Evolutionary conservation across 2,113 vertebrate genomes (phyloP).

Genomic region (Mola mola): DNA sequence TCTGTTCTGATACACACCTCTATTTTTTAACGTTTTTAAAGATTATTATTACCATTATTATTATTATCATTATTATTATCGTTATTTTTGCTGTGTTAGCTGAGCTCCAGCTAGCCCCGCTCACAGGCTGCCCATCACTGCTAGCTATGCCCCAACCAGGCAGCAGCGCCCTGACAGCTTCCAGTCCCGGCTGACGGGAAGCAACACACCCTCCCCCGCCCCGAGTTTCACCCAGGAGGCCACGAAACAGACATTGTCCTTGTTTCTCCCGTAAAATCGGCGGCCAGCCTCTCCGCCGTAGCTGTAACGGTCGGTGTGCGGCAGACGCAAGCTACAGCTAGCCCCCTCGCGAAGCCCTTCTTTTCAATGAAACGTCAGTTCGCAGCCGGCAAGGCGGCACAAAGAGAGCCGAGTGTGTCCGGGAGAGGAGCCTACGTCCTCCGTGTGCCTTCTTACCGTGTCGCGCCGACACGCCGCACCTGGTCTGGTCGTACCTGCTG

Average conservation of each 20-base stretch:
- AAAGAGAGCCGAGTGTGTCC: conserved; percentile 48
- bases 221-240: too few species aligned
- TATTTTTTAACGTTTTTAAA: conserved; percentile 38
- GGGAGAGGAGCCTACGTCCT: not conserved
- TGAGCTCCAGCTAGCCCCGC: conserved; percentile 40
- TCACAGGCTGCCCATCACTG: conserved; percentile 47
- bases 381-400: conserved; percentile 46
- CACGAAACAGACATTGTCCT: too few species aligned
- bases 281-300: not conserved
- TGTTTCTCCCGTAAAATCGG: not conserved
- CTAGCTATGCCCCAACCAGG: too few species aligned
- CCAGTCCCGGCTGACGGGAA: not conserved
- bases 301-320: too few species aligned
- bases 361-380: conserved; percentile 64
- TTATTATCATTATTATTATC: too few species aligned
- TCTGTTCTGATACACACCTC: too few species aligned
- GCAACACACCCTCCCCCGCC: not conserved
- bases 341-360: conserved; percentile 55
- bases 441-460: conserved; percentile 53
- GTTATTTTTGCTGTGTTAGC: conserved; percentile 57
- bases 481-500: not conserved
- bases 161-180: conserved; percentile 23
- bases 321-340: conserved; percentile 50
- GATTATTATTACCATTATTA: too few species aligned
- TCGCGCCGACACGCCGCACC: conserved; percentile 11